Evolutionary conservation across 2,113 vertebrate species (phyloP), one percentile per base, ranked within the genome.

Genomic region (Rhinoderma darwinii): DNA sequence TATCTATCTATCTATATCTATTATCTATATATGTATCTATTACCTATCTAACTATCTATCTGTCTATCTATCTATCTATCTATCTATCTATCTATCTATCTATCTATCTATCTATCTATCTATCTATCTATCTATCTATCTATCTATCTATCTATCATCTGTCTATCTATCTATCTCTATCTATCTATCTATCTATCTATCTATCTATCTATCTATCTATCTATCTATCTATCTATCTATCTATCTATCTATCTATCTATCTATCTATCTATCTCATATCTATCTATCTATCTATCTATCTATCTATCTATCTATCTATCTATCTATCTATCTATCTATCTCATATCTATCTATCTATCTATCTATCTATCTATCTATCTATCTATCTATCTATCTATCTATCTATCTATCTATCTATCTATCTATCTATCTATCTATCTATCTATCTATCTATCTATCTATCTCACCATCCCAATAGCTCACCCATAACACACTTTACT

Each of bases 361-460:
- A 17, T 76, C 27, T 51, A 78, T 77, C 5, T 77, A 50, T 77
- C 27, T 76, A 7, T 76, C 14, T 76, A 50, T 50, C 25, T 76
- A 25, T n/a, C n/a, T 75, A 77, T 77, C 35, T 75, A 50, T 41
- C 37, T 50, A 27, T 75, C 18, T 70, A 30, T 63, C n/a, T 27
- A 63, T 63, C 10, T 63, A 22, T 20, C 51, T 54, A 22, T 54
- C 3, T 20, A 22, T 54, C 51, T 54, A n/a, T 18, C 18, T 35
- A 68, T 68, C 63, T 32, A 5, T 56, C 6, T 43, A 74, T 72
- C 4, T 72, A 37, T 72, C 68, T 39, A 20, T 1, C 11, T 41
- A 73, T 43, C 37, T 43, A 73, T 59, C 20, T 73, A 51, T 77
- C 3, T 78, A 51, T 44, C 4, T 35, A 50, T 76, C 3, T 72